These are phyloP conservation scores for Lepidocolaptes lacrymiger DNA, from an alignment of 2,797 vertebrate genomes.

Conservation along the genomic window DNA sequence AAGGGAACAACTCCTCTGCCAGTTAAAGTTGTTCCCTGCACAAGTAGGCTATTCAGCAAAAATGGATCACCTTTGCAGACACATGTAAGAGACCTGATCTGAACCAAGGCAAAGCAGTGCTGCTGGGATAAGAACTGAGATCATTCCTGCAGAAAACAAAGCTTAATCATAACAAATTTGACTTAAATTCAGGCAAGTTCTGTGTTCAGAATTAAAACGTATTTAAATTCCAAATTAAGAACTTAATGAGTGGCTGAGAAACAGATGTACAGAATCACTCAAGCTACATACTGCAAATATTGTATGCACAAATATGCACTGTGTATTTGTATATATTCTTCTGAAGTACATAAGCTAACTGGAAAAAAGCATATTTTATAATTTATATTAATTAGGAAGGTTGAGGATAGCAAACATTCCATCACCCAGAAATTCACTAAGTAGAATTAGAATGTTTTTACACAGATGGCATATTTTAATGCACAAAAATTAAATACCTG, in stretches of 20 bases:
- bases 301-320: background rate
- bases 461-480: background rate
- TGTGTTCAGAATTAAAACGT: background rate
- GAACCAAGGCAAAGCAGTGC: background rate
- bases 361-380: background rate
- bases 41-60: background rate
- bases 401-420: background rate
- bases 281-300: background rate
- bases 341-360: background rate
- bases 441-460: background rate
- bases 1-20: background rate
- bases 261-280: background rate
- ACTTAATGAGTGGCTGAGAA: constrained; percentile 25
- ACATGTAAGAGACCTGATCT: background rate
- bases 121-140: background rate
- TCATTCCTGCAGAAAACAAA: constrained; percentile 22
- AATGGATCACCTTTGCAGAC: background rate
- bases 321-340: background rate
- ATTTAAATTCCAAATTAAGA: constrained; percentile 21
- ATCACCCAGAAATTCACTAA: background rate
- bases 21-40: background rate
- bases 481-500: background rate
- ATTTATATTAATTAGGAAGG: background rate
- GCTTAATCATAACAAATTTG: background rate
- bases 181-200: background rate